Evolutionary conservation across 2,113 vertebrate species (phyloP).

Genomic region (Isichthys henryi): DNA sequence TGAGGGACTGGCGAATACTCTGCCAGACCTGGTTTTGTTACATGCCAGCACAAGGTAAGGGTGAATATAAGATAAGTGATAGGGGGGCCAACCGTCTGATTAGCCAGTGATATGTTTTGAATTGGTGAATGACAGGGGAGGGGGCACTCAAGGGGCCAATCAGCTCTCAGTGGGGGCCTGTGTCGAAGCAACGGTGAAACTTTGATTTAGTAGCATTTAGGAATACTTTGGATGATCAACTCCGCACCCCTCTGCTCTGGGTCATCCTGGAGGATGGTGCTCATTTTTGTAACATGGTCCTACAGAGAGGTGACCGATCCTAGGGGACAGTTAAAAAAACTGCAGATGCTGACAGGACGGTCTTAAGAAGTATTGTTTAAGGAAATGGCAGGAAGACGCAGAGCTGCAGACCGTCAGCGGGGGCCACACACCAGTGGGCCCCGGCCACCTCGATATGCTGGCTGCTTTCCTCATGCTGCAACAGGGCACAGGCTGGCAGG

Average conservation of each 20-base stretch:
- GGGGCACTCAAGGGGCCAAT: background rate
- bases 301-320: background rate
- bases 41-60: background rate
- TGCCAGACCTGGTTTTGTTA: background rate
- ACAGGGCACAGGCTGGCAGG: background rate
- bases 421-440: background rate
- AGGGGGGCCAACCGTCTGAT: background rate
- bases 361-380: background rate
- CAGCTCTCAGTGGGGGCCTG: background rate
- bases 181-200: background rate
- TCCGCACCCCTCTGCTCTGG: background rate
- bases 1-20: background rate
- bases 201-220: background rate
- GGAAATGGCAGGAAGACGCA: background rate
- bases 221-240: background rate
- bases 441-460: background rate
- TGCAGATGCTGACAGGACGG: background rate
- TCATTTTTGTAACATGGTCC: background rate
- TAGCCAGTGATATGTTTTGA: background rate
- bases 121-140: background rate
- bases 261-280: background rate
- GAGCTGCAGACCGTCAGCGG: background rate
- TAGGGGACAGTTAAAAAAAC: background rate
- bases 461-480: background rate
- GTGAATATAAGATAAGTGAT: background rate